Evolutionary conservation across 1,140 invertebrate genomes (phyloP), one percentile per base, ranked within the genome.

Genomic region (Protaetia brevitarsis): DNA sequence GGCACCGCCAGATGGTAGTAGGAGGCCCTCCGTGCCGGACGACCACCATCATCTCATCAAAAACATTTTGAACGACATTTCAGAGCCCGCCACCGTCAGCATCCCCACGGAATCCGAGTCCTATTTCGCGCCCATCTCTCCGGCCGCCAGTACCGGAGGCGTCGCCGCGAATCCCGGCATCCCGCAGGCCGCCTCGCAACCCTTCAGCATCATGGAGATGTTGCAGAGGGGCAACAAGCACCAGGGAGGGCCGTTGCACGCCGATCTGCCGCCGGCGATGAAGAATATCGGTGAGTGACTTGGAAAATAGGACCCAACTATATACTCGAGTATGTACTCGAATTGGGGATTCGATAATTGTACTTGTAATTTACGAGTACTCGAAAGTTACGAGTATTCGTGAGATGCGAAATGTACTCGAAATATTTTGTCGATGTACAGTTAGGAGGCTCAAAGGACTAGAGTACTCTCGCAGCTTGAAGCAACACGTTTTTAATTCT

Each of bases 61-160:
- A 58, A 69, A 74, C 56, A 66, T 77, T 6, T 65, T 77, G 8
- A 71, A 69, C 58, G 76, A 79, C 67, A 73, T 78, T 26, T 78
- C 78, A 6, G 83, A 84, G 65, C 79, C 83, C 27, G n/a, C n/a
- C n/a, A 82, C 80, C 41, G 81, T 84, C 13, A 77, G 80, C 58
- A 84, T 84, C 69, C 82, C 84, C 6, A 79, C 78, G 2, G 83
- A 84, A 62, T 82, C 82, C 0, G 84, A 85, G 37, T 75, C 82
- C n/a, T 87, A 85, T 59, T 87, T 87, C 68, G 82, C 84, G 8
- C 86, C 85, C 0, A 87, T 87, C 51, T 86, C 85, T 7, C 86
- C 85, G n/a, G 85, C 85, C 16, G 80, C 78, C 3, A 81, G 78
- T 10, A 80, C 73, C 16, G 41, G 41, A 8, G 41, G 41, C 41